Conservation (phyloP, 2,113 vertebrate species). For the Prionailurus bengalensis region DNA sequence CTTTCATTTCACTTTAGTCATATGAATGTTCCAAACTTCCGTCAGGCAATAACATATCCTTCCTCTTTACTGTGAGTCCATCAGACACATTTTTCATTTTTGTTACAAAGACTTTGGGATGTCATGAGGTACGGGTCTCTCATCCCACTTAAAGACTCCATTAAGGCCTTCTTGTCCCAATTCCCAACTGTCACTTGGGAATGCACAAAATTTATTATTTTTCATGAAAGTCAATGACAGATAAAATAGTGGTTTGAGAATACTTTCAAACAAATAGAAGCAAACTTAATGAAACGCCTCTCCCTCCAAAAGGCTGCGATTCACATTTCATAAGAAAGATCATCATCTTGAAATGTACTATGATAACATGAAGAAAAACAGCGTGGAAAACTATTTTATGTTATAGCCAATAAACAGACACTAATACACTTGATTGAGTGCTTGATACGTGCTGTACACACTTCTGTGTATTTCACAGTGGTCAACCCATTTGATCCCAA, state of each 20-base stretch:
- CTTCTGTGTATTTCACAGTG: neutral
- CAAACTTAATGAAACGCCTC: neutral
- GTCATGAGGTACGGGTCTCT: neutral
- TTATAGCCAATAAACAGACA: neutral
- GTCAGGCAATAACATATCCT: neutral
- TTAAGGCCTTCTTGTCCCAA: neutral
- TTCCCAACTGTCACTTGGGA: neutral
- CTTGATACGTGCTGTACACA: neutral
- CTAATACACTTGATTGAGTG: neutral
- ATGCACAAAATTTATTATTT: slow-evolving; percentile 10
- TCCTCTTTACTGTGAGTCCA: neutral
- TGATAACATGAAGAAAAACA: neutral
- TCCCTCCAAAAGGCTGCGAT: neutral
- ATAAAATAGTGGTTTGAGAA: neutral
- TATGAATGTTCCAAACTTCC: neutral
- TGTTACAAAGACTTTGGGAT: neutral
- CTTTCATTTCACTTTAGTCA: neutral
- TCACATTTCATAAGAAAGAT: neutral
- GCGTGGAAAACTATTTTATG: neutral
- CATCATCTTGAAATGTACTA: slow-evolving; percentile 1
- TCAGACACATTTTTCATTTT: slow-evolving; percentile 14
- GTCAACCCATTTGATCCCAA: neutral
- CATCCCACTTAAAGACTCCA: neutral
- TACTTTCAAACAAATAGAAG: slow-evolving; percentile 40
- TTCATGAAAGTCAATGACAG: slow-evolving; percentile 24